phyloP scores from a whole-genome alignment of 2,797 vertebrate species.

The Coccyzus lansbergi region DNA sequence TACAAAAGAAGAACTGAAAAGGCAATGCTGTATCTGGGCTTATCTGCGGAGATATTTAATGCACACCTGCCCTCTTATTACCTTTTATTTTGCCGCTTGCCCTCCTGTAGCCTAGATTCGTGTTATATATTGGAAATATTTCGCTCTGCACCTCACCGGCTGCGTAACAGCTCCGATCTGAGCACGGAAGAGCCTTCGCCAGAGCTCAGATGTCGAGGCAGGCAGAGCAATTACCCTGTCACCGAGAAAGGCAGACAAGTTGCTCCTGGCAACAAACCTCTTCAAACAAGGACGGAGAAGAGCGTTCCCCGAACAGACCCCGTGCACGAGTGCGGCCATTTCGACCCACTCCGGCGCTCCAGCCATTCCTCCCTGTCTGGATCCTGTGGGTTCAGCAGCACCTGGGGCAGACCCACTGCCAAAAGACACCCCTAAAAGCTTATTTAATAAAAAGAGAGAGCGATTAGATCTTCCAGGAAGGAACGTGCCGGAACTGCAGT shows the following conservation, averaged over 20 bases:
- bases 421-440: background rate
- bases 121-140: background rate
- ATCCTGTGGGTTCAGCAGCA: fast-evolving
- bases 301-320: background rate
- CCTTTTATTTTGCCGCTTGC: background rate
- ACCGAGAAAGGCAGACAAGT: background rate
- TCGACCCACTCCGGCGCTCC: background rate
- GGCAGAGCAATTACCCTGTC: background rate
- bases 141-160: background rate
- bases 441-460: fast-evolving
- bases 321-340: background rate
- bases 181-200: background rate
- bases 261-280: conserved; percentile 35
- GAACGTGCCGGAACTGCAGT: fast-evolving
- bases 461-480: background rate
- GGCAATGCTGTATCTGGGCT: background rate
- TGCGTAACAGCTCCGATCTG: fast-evolving
- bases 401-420: background rate
- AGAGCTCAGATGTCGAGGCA: background rate
- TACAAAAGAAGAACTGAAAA: background rate
- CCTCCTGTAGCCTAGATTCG: background rate
- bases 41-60: fast-evolving
- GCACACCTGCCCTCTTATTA: background rate
- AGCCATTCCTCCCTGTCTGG: background rate
- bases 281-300: background rate